phyloP scores from a whole-genome alignment of 2,797 vertebrate genomes.

The Pangasius krempfi region DNA sequence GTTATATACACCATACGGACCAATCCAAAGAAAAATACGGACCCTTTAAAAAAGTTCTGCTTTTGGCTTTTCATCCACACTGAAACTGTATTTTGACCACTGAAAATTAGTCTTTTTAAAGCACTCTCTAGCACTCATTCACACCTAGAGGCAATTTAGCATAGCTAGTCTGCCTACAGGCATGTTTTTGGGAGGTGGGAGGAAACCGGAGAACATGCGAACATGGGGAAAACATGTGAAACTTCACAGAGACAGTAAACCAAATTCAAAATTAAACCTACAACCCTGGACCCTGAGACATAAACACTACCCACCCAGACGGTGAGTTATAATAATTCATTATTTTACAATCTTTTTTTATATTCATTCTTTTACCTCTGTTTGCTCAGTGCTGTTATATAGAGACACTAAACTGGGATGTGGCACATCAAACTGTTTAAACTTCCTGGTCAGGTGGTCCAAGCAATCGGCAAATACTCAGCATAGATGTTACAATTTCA shows the following conservation, averaged over 20 bases:
- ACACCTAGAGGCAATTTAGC: background rate
- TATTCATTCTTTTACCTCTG: too few species aligned
- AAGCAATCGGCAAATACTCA: background rate
- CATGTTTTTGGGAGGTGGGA: background rate
- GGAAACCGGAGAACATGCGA: background rate
- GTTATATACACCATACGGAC: background rate
- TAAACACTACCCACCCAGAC: background rate
- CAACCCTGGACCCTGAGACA: background rate
- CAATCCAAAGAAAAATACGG: background rate
- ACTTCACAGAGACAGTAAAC: background rate
- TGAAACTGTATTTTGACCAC: background rate
- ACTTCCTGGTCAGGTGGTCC: background rate
- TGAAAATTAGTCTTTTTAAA: background rate
- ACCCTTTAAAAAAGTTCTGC: background rate
- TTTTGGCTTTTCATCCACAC: background rate
- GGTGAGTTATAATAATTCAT: background rate
- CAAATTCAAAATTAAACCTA: background rate
- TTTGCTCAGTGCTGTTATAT: too few species aligned
- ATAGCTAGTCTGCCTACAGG: background rate
- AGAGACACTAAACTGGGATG: background rate
- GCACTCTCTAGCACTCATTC: background rate
- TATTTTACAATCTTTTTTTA: background rate
- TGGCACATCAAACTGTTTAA: constrained; percentile 3
- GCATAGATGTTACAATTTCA: background rate
- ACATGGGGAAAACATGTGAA: background rate